Base-by-base conservation (phyloP, 2,797 vertebrate species). In the Mycteria americana region DNA sequence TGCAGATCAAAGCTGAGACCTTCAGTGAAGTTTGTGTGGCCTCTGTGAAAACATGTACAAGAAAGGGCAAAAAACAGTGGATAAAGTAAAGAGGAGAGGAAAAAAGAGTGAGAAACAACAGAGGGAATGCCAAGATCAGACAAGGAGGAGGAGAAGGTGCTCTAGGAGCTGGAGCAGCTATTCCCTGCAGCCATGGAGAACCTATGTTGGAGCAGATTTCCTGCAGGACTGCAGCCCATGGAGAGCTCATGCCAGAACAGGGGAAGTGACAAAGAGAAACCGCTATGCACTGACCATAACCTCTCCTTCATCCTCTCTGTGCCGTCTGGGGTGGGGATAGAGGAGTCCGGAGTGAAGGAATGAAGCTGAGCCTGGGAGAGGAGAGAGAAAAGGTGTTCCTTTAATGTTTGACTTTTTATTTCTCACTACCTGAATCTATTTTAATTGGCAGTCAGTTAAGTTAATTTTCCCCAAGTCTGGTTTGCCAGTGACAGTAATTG, bases 11-110 rank as follows among this genome's bases (percentile, higher is more conserved):
- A 76, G 18, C 18, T 56, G 27, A 56, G 24, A 33, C 45, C 37
- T 23, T 3, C 37, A 27, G 21, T 15, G 39, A 43, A 31, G 5
- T 28, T 56, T 5, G 2, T 22, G 13, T 33, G 39, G 21, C 18
- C 18, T 9, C 21, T n/a, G 25, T 54, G 41, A 54, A 88, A 85
- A 31, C 5, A 31, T 2, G 3, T 56, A 68, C 51, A 31, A n/a
- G 37, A 91, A 91, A 35, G 5, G 7, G 15, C 15, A 37, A 23
- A 60, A 57, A 86, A 11, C 7, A 46, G 9, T 7, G 1, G 8
- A 4, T 8, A 46, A 18, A 46, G 33, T 10, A 64, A 73, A 53
- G 15, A 39, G 4, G 2, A 27, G 22, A 6, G 3, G 3, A 0
- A 3, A 10, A 43, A 60, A 81, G 6, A 39, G 7, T 35, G 30